phyloP scores from a whole-genome alignment of 2,888 invertebrate genomes.

The Aleiodes alternator region DNA sequence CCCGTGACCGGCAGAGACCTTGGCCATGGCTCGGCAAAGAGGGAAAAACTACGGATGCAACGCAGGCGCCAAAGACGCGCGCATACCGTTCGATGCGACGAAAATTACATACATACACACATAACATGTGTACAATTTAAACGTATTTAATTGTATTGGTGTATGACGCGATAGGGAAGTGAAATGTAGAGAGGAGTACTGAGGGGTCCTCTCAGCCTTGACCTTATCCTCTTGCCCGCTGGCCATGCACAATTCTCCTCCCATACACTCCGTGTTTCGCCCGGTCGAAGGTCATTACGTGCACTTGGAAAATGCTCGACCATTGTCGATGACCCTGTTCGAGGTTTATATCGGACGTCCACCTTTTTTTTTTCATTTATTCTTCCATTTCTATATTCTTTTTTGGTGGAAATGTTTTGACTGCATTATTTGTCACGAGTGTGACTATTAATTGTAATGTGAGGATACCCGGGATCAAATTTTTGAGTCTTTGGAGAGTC shows the following conservation, averaged over 20 bases:
- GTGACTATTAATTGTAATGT: neutral
- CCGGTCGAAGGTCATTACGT: constrained; percentile 51
- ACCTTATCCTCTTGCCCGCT: neutral
- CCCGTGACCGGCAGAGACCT: constrained; percentile 74
- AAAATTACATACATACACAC: constrained; percentile 22
- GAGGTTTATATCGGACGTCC: constrained; percentile 16
- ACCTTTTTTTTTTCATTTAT: constrained; percentile 21
- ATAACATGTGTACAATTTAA: constrained; percentile 24
- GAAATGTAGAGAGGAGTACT: neutral
- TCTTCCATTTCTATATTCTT: neutral
- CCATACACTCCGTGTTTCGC: constrained; percentile 41
- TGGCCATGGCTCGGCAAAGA: constrained; percentile 68
- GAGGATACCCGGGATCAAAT: too few relatives aligned
- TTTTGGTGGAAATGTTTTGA: neutral
- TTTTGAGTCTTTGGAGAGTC: too few relatives aligned
- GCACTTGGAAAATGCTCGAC: constrained; percentile 50
- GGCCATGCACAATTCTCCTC: constrained; percentile 28
- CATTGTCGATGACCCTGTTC: constrained; percentile 45
- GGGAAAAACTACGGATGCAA: constrained; percentile 57
- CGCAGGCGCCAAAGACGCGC: constrained; percentile 67
- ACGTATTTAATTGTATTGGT: constrained; percentile 29
- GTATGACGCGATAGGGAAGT: constrained; percentile 20
- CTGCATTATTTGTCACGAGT: neutral
- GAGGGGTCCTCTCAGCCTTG: constrained; percentile 59
- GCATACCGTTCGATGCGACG: constrained; percentile 59